phyloP scores from a whole-genome alignment of 1,140 invertebrate species.

The Ptiloglossa arizonensis region DNA sequence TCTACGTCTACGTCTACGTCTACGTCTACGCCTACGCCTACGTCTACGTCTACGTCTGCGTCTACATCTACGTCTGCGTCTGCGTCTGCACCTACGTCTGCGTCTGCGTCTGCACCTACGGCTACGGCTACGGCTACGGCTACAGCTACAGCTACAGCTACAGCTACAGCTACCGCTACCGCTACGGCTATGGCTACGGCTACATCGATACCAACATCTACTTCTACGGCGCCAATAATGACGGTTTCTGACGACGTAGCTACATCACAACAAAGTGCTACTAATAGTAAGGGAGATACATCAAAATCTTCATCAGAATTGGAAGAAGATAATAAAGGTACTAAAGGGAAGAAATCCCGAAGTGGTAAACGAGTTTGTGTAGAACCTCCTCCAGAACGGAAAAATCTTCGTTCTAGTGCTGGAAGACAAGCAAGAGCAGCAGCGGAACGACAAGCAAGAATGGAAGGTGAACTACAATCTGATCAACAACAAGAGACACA shows the following conservation, averaged over 20 bases:
- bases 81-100: not conserved
- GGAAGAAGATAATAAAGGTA: constrained; percentile 73
- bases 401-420: constrained; percentile 80
- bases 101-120: not conserved
- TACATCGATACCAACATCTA: constrained; percentile 7
- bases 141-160: too few relatives aligned
- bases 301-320: constrained; percentile 59
- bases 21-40: constrained; percentile 2
- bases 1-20: constrained; percentile 9
- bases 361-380: constrained; percentile 73
- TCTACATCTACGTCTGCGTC: constrained; percentile 14
- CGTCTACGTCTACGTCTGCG: not conserved
- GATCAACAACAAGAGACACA: constrained; percentile 70
- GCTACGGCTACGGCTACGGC: too few relatives aligned
- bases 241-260: constrained; percentile 33
- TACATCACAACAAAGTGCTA: constrained; percentile 29
- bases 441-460: constrained; percentile 78
- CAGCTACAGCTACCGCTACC: constrained; percentile 8
- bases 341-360: constrained; percentile 76
- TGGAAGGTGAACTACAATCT: constrained; percentile 75
- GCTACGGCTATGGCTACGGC: not conserved
- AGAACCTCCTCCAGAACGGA: constrained; percentile 79
- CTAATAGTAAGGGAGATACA: constrained; percentile 33
- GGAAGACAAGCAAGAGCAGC: constrained; percentile 80
- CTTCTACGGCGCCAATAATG: constrained; percentile 15